A percentile compares a stretch with the other conserved stretches of the same genome.
Conservation (phyloP, 2,113 vertebrate genomes). For the Chaetodon trifascialis region DNA sequence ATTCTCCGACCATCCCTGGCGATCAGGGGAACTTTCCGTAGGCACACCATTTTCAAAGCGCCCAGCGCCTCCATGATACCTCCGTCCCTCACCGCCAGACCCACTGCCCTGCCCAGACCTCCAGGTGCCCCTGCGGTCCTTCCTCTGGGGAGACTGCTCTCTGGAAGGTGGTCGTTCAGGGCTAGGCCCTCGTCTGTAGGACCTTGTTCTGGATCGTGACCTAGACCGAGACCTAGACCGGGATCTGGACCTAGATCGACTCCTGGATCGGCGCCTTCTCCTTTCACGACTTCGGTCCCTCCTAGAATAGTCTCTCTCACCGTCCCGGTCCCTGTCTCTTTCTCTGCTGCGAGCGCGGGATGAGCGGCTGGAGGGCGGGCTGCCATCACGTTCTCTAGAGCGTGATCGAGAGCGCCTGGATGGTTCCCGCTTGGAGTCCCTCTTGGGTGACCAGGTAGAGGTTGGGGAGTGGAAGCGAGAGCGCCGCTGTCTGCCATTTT, state of each 20-base stretch:
- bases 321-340: slow-evolving; percentile 74
- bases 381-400: slow-evolving; percentile 79
- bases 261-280: slow-evolving; percentile 87
- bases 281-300: slow-evolving; percentile 90
- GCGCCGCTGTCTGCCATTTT: slow-evolving; percentile 79
- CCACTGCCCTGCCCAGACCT: slow-evolving; percentile 55
- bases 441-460: slow-evolving; percentile 93
- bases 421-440: slow-evolving; percentile 81
- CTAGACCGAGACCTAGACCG: slow-evolving; percentile 87
- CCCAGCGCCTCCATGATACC: slow-evolving; percentile 83
- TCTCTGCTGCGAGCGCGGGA: slow-evolving; percentile 88
- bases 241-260: slow-evolving; percentile 83
- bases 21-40: slow-evolving; percentile 85
- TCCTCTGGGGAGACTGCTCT: slow-evolving; percentile 89
- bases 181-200: slow-evolving; percentile 84
- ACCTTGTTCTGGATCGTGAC: slow-evolving; percentile 87
- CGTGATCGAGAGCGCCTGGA: slow-evolving; percentile 85
- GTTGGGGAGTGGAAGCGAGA: slow-evolving; percentile 97
- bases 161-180: slow-evolving; percentile 86
- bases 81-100: slow-evolving; percentile 84
- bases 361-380: slow-evolving; percentile 83
- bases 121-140: slow-evolving; percentile 83
- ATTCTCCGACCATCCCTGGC: slow-evolving; percentile 85
- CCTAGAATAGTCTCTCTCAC: slow-evolving; percentile 75
- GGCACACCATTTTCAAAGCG: slow-evolving; percentile 76